Conservation (phyloP, 2,113 vertebrate species). For the Passer montanus region DNA sequence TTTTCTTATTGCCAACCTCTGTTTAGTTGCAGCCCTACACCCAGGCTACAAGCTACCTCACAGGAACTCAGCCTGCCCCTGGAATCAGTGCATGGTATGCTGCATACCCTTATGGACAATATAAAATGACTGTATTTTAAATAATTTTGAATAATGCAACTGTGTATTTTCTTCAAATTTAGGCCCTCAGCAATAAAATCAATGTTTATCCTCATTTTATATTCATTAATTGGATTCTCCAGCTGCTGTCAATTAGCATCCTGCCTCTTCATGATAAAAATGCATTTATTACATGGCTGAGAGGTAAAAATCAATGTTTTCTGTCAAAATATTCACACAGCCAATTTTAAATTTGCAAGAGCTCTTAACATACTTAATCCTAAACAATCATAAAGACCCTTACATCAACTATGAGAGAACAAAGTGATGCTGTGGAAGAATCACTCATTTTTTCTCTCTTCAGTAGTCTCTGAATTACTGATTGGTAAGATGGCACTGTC, state of each 20-base stretch:
- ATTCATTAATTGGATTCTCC: conserved; percentile 50
- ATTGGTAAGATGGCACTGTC: not conserved
- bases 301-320: conserved; percentile 36
- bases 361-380: not conserved
- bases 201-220: conserved; percentile 28
- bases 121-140: not conserved
- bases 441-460: not conserved
- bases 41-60: not conserved
- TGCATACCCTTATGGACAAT: not conserved
- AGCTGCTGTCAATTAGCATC: conserved; percentile 41
- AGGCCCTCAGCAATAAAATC: conserved; percentile 24
- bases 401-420: not conserved
- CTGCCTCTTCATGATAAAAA: conserved; percentile 29
- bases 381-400: not conserved
- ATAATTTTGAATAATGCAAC: conserved; percentile 2
- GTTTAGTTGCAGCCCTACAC: not conserved
- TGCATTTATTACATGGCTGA: conserved; percentile 13
- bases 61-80: not conserved
- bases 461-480: not conserved
- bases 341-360: not conserved
- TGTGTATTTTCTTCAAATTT: conserved; percentile 2
- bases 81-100: not conserved
- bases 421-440: not conserved
- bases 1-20: not conserved
- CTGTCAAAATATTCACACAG: not conserved